Percentiles rank a stretch among this genome's conserved stretches.
Conservation (phyloP, 2,888 invertebrate genomes). For the Acheta domesticus region DNA sequence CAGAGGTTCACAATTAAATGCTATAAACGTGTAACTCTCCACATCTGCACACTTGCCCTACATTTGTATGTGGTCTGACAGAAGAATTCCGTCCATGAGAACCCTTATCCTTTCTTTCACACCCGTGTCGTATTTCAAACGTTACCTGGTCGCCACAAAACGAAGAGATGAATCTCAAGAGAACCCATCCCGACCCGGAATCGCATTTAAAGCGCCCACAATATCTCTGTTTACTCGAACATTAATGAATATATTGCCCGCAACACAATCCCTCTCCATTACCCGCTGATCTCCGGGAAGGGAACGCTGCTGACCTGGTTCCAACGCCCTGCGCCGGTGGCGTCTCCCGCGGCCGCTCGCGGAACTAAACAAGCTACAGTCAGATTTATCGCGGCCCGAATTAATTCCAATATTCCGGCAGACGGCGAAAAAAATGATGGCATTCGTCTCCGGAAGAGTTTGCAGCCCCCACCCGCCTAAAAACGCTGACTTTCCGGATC, state of each 20-base stretch:
- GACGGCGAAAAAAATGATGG: not conserved
- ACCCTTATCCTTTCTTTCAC: too few relatives aligned
- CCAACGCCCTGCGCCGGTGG: not conserved
- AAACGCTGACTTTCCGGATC: not conserved
- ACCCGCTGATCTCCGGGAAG: conserved; percentile 18
- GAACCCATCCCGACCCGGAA: too few relatives aligned
- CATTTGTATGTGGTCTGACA: too few relatives aligned
- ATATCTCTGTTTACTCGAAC: not conserved
- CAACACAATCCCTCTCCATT: not conserved
- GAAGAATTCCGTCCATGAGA: too few relatives aligned
- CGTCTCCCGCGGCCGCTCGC: not conserved
- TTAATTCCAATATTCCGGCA: not conserved
- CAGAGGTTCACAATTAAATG: too few relatives aligned
- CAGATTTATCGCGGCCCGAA: not conserved
- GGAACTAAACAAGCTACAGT: conserved; percentile 2
- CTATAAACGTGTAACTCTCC: too few relatives aligned
- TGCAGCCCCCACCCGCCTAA: not conserved
- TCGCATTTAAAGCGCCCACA: not conserved
- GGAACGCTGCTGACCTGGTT: not conserved
- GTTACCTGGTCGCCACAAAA: too few relatives aligned
- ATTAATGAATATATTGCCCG: conserved; percentile 1
- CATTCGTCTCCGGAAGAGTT: not conserved
- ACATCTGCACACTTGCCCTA: too few relatives aligned
- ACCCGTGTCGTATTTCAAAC: too few relatives aligned
- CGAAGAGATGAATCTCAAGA: too few relatives aligned